Evolutionary conservation across 2,888 invertebrate species (phyloP), one percentile per base, ranked within the genome.

Genomic region (Mechanitis messenoides): DNA sequence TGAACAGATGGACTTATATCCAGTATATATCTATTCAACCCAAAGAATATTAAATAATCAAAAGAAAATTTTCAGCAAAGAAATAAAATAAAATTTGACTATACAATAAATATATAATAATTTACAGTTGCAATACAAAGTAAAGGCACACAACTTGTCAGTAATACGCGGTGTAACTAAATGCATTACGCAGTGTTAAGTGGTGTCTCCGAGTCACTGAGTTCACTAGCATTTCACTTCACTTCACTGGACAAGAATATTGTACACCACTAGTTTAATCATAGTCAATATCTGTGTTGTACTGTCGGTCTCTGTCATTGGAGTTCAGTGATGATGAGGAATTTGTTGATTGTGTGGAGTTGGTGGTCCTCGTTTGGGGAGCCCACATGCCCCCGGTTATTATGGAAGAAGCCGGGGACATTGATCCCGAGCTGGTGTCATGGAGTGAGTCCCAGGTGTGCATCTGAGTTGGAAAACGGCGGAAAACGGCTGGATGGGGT

Each of bases 221-320:
- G 38, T 38, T 50, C 50, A 53, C 54, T 60, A 55, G 50, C 60
- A 60, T 42, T 45, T 58, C 50, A 46, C 47, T 12, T 56, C 53
- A 46, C 47, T 45, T 55, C 59, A 59, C 45, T 33, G 47, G 50
- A 58, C 56, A 35, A 42, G 54, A 61, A 53, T 53, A 59, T 53
- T 60, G 60, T n/a, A 42, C 38, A 50, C 11, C 59, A 56, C 57
- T 45, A 31, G 45, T 50, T 63, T 88, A 89, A 69, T 89, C 89
- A 74, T 77, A 90, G 75, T 91, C 91, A 58, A 90, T 84, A 78
- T 90, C 90, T 84, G 89, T 89, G 76, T 89, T 85, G 78, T 85
- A 85, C 69, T 82, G 80, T 57, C 74, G 75, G 68, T 78, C 80
- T 65, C 76, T 72, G 54, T 79, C 80, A 59, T 77, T 76, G 66